A percentile compares a stretch with the other conserved stretches of the same genome.
These are phyloP conservation scores for Austrolebias charrua DNA, from an alignment of 2,797 vertebrate genomes.

Conservation along the genomic window DNA sequence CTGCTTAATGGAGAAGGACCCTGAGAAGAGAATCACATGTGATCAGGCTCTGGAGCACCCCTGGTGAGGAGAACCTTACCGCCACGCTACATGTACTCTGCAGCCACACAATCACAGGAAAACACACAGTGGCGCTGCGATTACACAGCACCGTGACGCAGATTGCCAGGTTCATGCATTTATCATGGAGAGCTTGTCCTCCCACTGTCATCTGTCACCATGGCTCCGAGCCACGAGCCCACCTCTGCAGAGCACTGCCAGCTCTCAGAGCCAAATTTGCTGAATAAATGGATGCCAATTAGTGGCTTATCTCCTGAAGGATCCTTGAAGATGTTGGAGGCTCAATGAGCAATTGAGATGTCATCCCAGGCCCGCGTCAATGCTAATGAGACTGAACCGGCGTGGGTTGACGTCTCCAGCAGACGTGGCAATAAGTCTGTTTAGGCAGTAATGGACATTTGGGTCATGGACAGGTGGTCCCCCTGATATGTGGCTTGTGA, in stretches of 20 bases:
- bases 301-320: slow-evolving; percentile 64
- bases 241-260: slow-evolving; percentile 44
- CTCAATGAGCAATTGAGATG: slow-evolving; percentile 72
- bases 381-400: slow-evolving; percentile 42
- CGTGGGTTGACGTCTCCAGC: slow-evolving; percentile 47
- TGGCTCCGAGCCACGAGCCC: slow-evolving; percentile 58
- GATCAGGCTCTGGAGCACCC: slow-evolving; percentile 91
- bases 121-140: slow-evolving; percentile 36
- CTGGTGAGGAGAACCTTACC: slow-evolving; percentile 82
- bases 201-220: slow-evolving; percentile 74
- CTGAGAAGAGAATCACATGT: slow-evolving; percentile 92
- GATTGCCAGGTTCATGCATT: slow-evolving; percentile 57
- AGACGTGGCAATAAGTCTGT: slow-evolving; percentile 47
- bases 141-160: slow-evolving; percentile 66
- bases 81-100: slow-evolving; percentile 22
- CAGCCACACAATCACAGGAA: slow-evolving; percentile 53
- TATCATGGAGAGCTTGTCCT: slow-evolving; percentile 64
- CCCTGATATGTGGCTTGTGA: slow-evolving; percentile 37
- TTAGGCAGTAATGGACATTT: slow-evolving; percentile 48
- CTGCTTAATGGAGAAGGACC: slow-evolving; percentile 93
- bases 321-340: slow-evolving; percentile 67
- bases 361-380: slow-evolving; percentile 53
- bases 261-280: slow-evolving; percentile 62
- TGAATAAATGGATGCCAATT: slow-evolving; percentile 74
- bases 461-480: slow-evolving; percentile 47